Base-by-base conservation (phyloP, 1,140 invertebrate genomes). In the Scaptomyza graminum region DNA sequence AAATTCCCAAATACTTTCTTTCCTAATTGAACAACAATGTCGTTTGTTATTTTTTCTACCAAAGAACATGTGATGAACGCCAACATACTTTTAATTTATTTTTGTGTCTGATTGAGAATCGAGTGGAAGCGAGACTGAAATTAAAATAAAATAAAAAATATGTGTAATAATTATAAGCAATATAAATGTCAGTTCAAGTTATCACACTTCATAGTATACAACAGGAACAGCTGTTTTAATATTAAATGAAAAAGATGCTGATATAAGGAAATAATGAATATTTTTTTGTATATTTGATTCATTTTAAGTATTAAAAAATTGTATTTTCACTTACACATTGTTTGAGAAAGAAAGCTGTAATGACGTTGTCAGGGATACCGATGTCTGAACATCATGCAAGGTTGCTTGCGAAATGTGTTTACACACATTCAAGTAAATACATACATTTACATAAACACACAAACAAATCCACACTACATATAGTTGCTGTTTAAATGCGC, bases 11-110 rank as follows among this genome's bases (percentile, higher is more conserved):
- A 78, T 68, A 78, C 37, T 50, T 25, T 44, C 59, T 75, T 50
- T 25, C 46, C 59, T 75, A 85, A 87, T 85, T 87, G 81, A 62
- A 1, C 52, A 55, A 22, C 18, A 43, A n/a, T 11, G 15, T 7
- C 0, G n/a, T n/a, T n/a, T 41, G 37, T 8, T 12, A 7, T 11
- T 18, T 34, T 34, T 9, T 34, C 1, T 7, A 34, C 7, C 4
- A 12, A 47, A 47, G 12, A 11, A 22, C 0, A 47, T 8, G 12
- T 15, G 15, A 44, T n/a, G 13, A 44, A 9, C 16, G 4, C 13
- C 15, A 16, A 22, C 3, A 22, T 5, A 18, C 16, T 47, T 25
- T 12, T 5, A 47, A 5, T 47, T 57, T 16, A 18, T 28, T 57
- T 18, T 54, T 31, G 51, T n/a, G 4, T n/a, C 37, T 41, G 11